Conservation (phyloP, 2,888 invertebrate species). For the Xiphydria camelus region DNA sequence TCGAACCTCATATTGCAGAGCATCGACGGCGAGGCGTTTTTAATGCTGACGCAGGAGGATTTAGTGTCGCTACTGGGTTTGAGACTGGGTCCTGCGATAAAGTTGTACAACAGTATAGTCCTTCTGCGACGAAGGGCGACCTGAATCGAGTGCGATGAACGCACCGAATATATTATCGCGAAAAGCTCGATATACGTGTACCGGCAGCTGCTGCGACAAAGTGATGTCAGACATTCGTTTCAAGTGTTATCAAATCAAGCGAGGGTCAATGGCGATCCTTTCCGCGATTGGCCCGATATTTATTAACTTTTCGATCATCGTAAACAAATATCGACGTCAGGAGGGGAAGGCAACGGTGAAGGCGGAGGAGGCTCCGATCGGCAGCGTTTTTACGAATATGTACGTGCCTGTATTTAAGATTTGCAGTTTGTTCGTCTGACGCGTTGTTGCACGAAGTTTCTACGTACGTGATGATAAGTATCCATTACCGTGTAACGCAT, state of each 20-base stretch:
- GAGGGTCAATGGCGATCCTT: too few species aligned
- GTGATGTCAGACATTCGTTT: background rate
- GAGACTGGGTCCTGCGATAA: constrained; percentile 84
- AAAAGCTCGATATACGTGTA: too few species aligned
- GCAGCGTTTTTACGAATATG: background rate
- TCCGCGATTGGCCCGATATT: too few species aligned
- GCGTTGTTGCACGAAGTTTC: background rate
- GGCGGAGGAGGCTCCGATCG: too few species aligned
- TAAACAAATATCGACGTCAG: too few species aligned
- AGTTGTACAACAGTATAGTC: constrained; percentile 74
- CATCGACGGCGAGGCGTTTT: constrained; percentile 82
- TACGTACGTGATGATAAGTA: background rate
- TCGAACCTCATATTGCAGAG: too few species aligned
- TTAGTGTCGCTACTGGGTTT: constrained; percentile 74
- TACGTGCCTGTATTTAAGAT: background rate
- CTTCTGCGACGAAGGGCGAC: constrained; percentile 60
- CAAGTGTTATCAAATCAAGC: background rate
- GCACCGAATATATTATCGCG: constrained; percentile 2
- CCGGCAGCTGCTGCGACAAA: background rate
- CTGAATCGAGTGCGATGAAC: constrained; percentile 35
- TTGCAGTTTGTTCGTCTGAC: background rate
- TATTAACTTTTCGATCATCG: background rate
- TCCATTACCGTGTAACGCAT: background rate
- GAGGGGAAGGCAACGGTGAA: too few species aligned
- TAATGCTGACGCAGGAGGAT: constrained; percentile 83